A percentile compares a stretch with the other conserved stretches of the same genome.
These are phyloP conservation scores for Gandaritis pyraliata DNA, from an alignment of 2,888 invertebrate species.

Conservation along the genomic window DNA sequence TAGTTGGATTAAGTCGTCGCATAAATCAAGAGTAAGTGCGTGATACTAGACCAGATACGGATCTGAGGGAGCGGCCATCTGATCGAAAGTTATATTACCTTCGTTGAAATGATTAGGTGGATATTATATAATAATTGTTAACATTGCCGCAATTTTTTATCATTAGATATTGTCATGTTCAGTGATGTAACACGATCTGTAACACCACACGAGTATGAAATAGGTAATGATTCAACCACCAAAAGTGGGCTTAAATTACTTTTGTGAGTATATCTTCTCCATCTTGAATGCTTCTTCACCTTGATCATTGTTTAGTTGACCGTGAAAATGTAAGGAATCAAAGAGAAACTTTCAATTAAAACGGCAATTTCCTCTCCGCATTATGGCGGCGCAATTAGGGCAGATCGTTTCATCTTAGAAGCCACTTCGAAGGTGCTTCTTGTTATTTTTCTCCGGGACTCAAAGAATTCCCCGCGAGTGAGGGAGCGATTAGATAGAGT, in stretches of 20 bases:
- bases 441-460: constrained; percentile 70
- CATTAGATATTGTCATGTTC: no score
- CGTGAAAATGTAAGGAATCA: constrained; percentile 20
- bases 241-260: no score
- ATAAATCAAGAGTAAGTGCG: constrained; percentile 68
- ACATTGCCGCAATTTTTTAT: not conserved
- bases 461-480: constrained; percentile 45
- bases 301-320: constrained; percentile 8
- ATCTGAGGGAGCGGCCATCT: constrained; percentile 23
- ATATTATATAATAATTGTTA: not conserved
- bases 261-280: no score
- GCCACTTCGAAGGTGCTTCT: constrained; percentile 76
- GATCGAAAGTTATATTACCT: constrained; percentile 20
- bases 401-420: constrained; percentile 75
- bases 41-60: constrained; percentile 26
- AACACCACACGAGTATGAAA: no score
- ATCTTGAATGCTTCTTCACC: not conserved
- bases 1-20: constrained; percentile 78
- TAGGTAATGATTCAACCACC: no score
- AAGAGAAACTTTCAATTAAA: constrained; percentile 36
- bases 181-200: no score
- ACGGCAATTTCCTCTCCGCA: constrained; percentile 33
- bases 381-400: constrained; percentile 59
- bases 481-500: constrained; percentile 10
- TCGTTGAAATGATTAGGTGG: constrained; percentile 8